These are phyloP conservation scores for Euura lappo DNA, from an alignment of 1,140 invertebrate species.

Conservation along the genomic window DNA sequence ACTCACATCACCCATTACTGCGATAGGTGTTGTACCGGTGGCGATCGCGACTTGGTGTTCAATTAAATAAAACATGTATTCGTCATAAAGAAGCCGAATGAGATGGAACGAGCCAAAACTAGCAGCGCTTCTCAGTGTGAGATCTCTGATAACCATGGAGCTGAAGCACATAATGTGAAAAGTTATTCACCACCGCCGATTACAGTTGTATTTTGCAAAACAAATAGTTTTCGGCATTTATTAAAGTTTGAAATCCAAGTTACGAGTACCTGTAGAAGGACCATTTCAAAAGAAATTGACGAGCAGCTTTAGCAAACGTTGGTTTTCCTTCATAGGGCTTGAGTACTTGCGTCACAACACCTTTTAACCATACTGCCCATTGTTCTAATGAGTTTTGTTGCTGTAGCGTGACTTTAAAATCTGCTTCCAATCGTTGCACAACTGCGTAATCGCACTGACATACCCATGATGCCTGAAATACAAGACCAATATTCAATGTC, in stretches of 20 bases:
- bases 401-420: slow-evolving; percentile 93
- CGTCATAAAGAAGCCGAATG: slow-evolving; percentile 95
- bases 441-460: slow-evolving; percentile 91
- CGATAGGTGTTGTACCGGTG: slow-evolving; percentile 89
- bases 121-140: slow-evolving; percentile 93
- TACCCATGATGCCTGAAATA: slow-evolving; percentile 87
- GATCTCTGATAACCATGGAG: slow-evolving; percentile 94
- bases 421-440: slow-evolving; percentile 86
- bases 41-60: slow-evolving; percentile 95
- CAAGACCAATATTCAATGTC: slow-evolving; percentile 8
- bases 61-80: slow-evolving; percentile 99
- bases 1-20: slow-evolving; percentile 86
- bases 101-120: slow-evolving; percentile 99
- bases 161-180: slow-evolving; percentile 62
- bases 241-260: slow-evolving; percentile 9
- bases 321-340: slow-evolving; percentile 86
- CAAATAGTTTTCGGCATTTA: slow-evolving; percentile 13
- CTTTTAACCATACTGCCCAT: slow-evolving; percentile 97
- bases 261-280: slow-evolving; percentile 89
- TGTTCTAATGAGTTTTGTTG: slow-evolving; percentile 94
- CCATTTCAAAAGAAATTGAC: slow-evolving; percentile 98
- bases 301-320: slow-evolving; percentile 87
- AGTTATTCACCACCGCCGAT: slow-evolving; percentile 12
- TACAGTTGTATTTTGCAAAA: slow-evolving; percentile 13
- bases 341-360: slow-evolving; percentile 86